phyloP scores from a whole-genome alignment of 2,888 invertebrate species.

The Lutraria lutraria region DNA sequence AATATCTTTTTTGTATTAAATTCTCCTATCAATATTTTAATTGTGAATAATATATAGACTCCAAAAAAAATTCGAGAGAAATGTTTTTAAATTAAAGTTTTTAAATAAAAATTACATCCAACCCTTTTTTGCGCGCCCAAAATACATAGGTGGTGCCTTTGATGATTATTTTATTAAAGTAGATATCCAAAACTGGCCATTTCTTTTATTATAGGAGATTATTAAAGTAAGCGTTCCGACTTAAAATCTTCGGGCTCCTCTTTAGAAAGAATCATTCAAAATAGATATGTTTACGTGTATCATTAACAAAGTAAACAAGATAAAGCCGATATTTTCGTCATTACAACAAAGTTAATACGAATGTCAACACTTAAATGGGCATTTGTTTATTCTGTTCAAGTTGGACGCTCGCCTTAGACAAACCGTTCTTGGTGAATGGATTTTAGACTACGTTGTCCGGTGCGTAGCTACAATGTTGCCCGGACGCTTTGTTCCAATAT shows the following conservation, averaged over 20 bases:
- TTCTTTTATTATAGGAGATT: not conserved
- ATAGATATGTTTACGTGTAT: conserved; percentile 22
- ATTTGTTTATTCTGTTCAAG: conserved; percentile 58
- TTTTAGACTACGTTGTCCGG: not conserved
- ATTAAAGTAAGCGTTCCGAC: not conserved
- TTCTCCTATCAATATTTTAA: too few relatives aligned
- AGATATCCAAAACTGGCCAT: not conserved
- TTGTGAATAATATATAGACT: too few relatives aligned
- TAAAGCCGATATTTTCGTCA: not conserved
- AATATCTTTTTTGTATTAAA: too few relatives aligned
- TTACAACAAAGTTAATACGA: conserved; percentile 35
- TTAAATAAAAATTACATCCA: not conserved
- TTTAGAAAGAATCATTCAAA: not conserved
- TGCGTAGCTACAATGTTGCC: conserved; percentile 27
- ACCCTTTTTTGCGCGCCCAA: not conserved
- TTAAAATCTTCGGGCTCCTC: not conserved
- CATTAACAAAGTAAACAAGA: conserved; percentile 19
- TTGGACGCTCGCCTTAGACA: conserved; percentile 42
- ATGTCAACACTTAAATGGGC: conserved; percentile 63
- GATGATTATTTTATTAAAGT: not conserved
- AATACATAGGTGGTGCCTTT: not conserved
- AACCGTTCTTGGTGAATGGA: conserved; percentile 23
- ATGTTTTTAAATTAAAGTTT: not conserved
- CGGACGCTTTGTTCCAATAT: conserved; percentile 42
- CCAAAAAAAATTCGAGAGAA: too few relatives aligned